Evolutionary conservation across 2,888 invertebrate species (phyloP), one percentile per base, ranked within the genome.

Genomic region (Pachydiplax longipennis): DNA sequence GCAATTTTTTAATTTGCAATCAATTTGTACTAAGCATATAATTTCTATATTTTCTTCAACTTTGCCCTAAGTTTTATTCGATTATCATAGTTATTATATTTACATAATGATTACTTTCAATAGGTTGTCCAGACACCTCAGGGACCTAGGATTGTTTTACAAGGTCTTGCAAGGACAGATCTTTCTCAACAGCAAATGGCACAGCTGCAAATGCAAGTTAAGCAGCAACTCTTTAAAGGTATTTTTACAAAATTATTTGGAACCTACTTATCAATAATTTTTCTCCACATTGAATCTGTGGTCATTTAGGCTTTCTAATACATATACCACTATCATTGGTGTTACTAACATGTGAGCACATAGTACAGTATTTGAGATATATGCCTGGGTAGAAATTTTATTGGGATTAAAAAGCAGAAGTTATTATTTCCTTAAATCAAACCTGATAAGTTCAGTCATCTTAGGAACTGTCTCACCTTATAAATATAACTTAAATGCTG

Each of bases 171-270:
- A 92, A 97, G 97, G 0, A 96, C 97, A 91, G 97, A 97, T 92
- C 96, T 98, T 92, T 97, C 97, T 0, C 96, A 96, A 1, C 97
- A 97, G 92, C 98, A 98, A 93, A 94, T 98, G 92, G 96, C 96
- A 5, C 95, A 97, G 91, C 97, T 98, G 0, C 98, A 98, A 93
- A 97, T 97, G 92, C 98, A 98, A 95, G 98, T 98, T 31, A 98
- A 98, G 93, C 97, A 98, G 93, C 98, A 98, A 93, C 94, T 98
- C 90, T 94, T 98, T 90, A 98, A 97, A 96, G 97, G 97, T 97
- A 94, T 92, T 91, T 65, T 37, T 40, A 18, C 25, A 53, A 18
- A 13, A 18, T 22, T 82, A n/a, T 40, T 40, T 22, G 12, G 6
- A 5, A 35, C 44, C 22, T 25, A 31, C 22, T 22, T 10, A 48